phyloP scores from a whole-genome alignment of 92 coral and sea anemone genomes.

The Palythoa grandiflora region DNA sequence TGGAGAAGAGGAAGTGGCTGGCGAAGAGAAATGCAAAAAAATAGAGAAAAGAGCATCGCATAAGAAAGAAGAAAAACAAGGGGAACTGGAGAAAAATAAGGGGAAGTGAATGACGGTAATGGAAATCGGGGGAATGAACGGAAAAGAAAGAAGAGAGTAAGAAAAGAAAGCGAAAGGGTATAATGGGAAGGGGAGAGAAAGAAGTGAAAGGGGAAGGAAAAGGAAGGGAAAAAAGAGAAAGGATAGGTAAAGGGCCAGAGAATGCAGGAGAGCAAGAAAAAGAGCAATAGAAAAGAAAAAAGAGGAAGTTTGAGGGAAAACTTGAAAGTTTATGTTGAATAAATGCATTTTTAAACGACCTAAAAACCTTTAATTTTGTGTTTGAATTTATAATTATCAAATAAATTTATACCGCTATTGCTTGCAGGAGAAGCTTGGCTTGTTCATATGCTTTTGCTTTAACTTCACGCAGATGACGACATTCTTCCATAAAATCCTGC shows the following conservation, averaged over 20 bases:
- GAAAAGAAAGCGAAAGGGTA: not conserved
- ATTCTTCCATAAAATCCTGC: slow-evolving; percentile 79
- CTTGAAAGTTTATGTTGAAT: not conserved
- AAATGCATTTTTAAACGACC: not conserved
- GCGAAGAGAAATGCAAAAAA: too few relatives aligned
- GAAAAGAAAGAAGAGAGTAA: not conserved
- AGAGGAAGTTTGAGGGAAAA: not conserved
- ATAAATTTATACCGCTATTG: slow-evolving; percentile 59
- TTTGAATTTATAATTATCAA: not conserved
- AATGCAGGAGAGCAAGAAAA: not conserved
- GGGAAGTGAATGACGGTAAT: too few relatives aligned
- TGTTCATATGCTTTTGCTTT: slow-evolving; percentile 70
- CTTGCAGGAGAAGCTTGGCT: slow-evolving; percentile 66
- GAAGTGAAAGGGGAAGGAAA: not conserved
- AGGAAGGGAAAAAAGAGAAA: not conserved
- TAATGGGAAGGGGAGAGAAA: not conserved
- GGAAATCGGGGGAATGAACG: too few relatives aligned
- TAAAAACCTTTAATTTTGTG: not conserved
- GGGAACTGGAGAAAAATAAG: too few relatives aligned
- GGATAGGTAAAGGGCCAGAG: not conserved
- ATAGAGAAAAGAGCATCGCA: too few relatives aligned
- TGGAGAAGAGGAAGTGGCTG: too few relatives aligned
- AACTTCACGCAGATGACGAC: slow-evolving; percentile 57
- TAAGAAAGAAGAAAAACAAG: too few relatives aligned
- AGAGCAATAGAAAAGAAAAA: not conserved